Conservation (phyloP, 2,113 vertebrate species). For the Ceyx margarethae region DNA sequence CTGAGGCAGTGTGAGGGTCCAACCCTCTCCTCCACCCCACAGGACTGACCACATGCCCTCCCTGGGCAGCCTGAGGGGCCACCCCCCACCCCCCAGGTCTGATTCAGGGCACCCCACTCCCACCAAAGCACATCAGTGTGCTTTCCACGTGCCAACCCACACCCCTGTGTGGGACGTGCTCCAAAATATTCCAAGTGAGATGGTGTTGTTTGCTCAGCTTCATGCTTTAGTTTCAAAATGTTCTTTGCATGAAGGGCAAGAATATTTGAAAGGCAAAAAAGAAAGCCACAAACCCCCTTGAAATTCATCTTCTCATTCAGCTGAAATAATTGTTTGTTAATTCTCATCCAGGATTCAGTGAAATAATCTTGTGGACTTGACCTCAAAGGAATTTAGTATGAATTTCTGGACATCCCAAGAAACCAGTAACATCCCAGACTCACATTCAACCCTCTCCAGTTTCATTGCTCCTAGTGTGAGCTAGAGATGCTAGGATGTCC, state of each 20-base stretch:
- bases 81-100: accelerated
- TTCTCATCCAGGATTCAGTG: not conserved
- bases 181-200: not conserved
- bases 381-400: not conserved
- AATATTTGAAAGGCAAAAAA: not conserved
- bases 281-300: not conserved
- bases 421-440: not conserved
- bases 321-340: not conserved
- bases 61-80: not conserved
- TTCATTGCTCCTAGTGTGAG: not conserved
- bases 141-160: not conserved
- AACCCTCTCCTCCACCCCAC: accelerated
- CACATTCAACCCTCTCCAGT: not conserved
- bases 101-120: accelerated
- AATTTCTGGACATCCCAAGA: not conserved
- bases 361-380: not conserved
- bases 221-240: not conserved
- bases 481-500: not conserved
- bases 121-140: not conserved
- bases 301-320: not conserved
- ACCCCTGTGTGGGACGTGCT: not conserved
- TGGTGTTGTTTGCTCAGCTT: not conserved
- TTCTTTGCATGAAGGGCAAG: not conserved
- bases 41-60: accelerated
- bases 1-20: accelerated